Percentiles rank a stretch among this genome's conserved stretches.
These are phyloP conservation scores for Paragorgia papillata DNA, from an alignment of 92 coral and sea anemone genomes.

Conservation along the genomic window DNA sequence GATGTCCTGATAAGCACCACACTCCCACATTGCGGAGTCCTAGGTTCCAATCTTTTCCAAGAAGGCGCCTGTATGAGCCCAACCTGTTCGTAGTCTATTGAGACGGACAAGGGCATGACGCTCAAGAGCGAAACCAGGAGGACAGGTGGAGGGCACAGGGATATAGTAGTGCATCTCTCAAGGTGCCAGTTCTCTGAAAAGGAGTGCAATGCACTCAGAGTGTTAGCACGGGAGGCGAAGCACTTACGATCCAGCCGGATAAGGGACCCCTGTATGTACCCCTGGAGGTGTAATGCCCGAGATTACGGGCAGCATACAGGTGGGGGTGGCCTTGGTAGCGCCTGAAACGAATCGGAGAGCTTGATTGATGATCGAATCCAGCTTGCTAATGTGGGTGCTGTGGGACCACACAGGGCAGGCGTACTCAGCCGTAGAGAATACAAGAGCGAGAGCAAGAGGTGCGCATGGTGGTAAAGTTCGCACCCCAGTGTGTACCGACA, in stretches of 20 bases:
- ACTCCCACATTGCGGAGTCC: constrained; percentile 7
- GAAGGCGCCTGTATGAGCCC: constrained; percentile 6
- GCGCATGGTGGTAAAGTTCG: constrained; percentile 26
- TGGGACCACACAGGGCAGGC: constrained; percentile 30
- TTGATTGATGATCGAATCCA: constrained; percentile 45
- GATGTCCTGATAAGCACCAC: too few species aligned
- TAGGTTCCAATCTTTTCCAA: constrained; percentile 23
- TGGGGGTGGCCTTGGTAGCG: constrained; percentile 28
- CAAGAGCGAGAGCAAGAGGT: constrained; percentile 29
- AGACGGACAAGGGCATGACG: too few species aligned
- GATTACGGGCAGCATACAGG: constrained; percentile 34
- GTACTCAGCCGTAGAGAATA: constrained; percentile 38
- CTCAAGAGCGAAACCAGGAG: neutral
- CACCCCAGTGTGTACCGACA: constrained; percentile 7
- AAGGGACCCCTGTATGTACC: too few species aligned
- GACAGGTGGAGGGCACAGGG: constrained; percentile 11
- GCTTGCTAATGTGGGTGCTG: constrained; percentile 14
- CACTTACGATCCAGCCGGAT: too few species aligned
- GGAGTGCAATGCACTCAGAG: too few species aligned
- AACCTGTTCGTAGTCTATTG: too few species aligned
- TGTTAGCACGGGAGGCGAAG: too few species aligned
- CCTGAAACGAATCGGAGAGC: constrained; percentile 32
- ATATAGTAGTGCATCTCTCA: constrained; percentile 14
- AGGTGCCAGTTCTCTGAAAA: constrained; percentile 6
- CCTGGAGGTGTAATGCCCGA: constrained; percentile 41